These are phyloP conservation scores for Drosophila nikananu DNA, from an alignment of 1,140 invertebrate genomes.

Conservation along the genomic window DNA sequence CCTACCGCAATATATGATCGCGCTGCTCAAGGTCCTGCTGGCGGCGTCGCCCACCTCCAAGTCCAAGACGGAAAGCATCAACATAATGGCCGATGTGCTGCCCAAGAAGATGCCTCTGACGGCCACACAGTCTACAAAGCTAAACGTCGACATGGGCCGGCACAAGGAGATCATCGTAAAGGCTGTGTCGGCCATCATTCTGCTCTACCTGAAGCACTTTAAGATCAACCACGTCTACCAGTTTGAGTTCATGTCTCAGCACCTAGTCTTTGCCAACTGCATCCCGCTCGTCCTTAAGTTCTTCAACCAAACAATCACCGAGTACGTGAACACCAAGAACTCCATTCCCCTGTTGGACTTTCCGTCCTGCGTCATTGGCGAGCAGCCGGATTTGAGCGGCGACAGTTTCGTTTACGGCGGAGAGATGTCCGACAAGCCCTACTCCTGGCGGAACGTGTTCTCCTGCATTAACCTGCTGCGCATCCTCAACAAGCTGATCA, in stretches of 20 bases:
- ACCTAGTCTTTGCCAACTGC: conserved; percentile 99
- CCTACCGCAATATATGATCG: conserved; percentile 98
- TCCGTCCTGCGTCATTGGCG: conserved; percentile 97
- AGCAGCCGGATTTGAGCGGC: conserved; percentile 96
- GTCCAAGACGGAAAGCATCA: conserved; percentile 98
- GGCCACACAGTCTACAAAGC: conserved; percentile 97
- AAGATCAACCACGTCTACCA: conserved; percentile 99
- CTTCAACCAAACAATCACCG: conserved; percentile 99
- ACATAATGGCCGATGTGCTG: conserved; percentile 98
- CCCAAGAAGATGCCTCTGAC: conserved; percentile 99
- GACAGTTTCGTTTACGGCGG: conserved; percentile 91
- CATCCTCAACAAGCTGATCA: conserved; percentile 99
- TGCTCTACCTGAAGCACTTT: conserved; percentile 98
- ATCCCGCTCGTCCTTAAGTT: conserved; percentile 99
- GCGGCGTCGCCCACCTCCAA: conserved; percentile 99
- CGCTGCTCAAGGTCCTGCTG: conserved; percentile 97
- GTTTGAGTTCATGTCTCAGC: conserved; percentile 99
- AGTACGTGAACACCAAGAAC: conserved; percentile 98
- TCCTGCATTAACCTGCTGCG: conserved; percentile 98
- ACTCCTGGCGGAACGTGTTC: conserved; percentile 99
- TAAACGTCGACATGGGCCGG: conserved; percentile 98
- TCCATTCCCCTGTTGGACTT: conserved; percentile 97
- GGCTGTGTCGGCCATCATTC: conserved; percentile 96
- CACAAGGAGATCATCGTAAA: conserved; percentile 99
- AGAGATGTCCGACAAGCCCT: conserved; percentile 92